Evolutionary conservation across 2,797 vertebrate species (phyloP).

Genomic region (Okamejei kenojei): DNA sequence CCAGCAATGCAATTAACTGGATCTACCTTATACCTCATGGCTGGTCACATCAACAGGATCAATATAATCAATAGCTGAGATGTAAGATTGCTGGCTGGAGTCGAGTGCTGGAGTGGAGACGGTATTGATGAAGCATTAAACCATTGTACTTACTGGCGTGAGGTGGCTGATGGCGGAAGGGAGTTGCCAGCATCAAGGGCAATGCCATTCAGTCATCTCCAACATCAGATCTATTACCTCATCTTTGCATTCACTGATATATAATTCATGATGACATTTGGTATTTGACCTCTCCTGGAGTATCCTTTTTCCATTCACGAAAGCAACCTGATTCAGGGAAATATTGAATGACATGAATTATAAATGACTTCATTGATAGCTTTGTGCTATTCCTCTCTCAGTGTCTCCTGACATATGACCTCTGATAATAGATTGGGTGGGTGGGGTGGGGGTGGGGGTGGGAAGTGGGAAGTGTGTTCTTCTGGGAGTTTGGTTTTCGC

Average conservation of each 20-base stretch:
- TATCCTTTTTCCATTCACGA: constrained; percentile 58
- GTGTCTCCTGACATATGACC: not conserved
- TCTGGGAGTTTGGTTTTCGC: not conserved
- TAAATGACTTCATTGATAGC: not conserved
- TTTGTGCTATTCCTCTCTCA: not conserved
- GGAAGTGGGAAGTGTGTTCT: too few species aligned
- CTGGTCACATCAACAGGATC: not conserved
- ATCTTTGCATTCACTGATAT: constrained; percentile 43
- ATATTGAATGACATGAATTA: constrained; percentile 31
- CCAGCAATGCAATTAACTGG: not conserved
- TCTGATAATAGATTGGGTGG: not conserved
- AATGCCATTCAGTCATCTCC: not conserved
- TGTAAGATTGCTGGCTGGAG: not conserved
- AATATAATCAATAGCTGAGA: not conserved
- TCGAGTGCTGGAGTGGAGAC: not conserved
- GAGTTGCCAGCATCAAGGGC: not conserved
- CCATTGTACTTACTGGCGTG: too few species aligned
- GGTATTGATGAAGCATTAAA: not conserved
- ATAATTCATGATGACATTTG: constrained; percentile 52
- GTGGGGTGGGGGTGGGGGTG: not conserved
- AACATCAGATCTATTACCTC: constrained; percentile 17
- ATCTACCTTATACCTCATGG: not conserved
- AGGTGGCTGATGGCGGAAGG: not conserved
- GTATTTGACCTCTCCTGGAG: constrained; percentile 48
- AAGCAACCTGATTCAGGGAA: constrained; percentile 48